These are phyloP conservation scores for Platysteira castanea DNA, from an alignment of 2,113 vertebrate species.

Conservation along the genomic window DNA sequence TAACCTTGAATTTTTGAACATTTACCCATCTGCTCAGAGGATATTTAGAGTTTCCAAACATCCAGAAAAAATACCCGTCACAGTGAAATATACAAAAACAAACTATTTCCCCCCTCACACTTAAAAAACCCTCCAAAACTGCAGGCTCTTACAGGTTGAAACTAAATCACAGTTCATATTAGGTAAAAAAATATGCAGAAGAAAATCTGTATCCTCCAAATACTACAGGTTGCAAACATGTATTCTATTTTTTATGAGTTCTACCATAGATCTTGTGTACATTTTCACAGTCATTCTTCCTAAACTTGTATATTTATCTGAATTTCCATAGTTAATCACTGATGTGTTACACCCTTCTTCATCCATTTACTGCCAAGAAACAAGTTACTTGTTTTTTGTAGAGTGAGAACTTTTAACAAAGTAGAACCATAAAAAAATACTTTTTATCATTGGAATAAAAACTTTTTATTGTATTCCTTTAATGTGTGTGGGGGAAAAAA, in stretches of 20 bases:
- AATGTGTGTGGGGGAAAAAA: background rate
- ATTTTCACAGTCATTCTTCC: background rate
- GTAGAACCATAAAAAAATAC: background rate
- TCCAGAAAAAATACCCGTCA: too few species aligned
- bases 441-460: background rate
- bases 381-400: too few species aligned
- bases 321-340: background rate
- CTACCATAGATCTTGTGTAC: background rate
- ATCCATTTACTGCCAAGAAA: background rate
- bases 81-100: background rate
- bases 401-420: background rate
- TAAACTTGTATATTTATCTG: background rate
- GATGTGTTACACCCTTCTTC: background rate
- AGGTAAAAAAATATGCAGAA: background rate
- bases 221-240: background rate
- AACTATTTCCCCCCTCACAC: accelerated
- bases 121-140: background rate
- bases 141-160: background rate
- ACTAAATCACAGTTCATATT: background rate
- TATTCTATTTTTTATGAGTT: background rate
- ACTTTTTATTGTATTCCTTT: background rate
- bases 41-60: background rate
- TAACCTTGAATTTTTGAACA: background rate
- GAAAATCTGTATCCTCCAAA: background rate
- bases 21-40: background rate